Conservation (phyloP, 2,888 invertebrate genomes). For the Elegia similella region DNA sequence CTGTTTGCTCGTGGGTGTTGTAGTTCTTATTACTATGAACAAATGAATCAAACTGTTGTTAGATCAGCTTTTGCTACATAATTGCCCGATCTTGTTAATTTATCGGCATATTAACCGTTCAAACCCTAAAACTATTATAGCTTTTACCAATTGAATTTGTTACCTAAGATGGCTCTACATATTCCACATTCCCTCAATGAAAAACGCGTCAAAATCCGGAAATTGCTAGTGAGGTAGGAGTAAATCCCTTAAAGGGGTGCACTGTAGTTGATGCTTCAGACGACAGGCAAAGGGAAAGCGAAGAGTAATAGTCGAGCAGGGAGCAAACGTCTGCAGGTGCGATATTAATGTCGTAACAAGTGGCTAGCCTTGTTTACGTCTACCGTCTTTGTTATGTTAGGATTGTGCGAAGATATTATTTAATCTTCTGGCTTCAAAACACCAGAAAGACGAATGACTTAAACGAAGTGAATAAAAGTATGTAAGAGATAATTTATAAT, state of each 20-base stretch:
- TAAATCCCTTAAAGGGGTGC: neutral
- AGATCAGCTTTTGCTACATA: too few relatives aligned
- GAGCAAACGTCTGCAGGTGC: conserved; percentile 3
- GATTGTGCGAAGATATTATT: neutral
- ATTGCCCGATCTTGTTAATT: too few relatives aligned
- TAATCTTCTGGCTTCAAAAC: neutral
- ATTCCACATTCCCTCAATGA: neutral
- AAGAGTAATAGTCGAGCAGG: conserved; percentile 3
- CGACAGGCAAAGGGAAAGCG: conserved; percentile 9
- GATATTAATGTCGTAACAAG: conserved; percentile 3
- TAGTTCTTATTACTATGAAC: too few relatives aligned
- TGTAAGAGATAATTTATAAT: too few relatives aligned
- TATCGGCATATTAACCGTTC: too few relatives aligned
- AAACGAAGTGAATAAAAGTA: too few relatives aligned
- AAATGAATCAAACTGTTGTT: too few relatives aligned
- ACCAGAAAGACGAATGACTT: too few relatives aligned
- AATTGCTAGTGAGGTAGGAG: neutral
- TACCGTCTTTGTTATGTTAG: neutral
- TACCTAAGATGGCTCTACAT: too few relatives aligned
- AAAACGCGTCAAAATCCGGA: neutral
- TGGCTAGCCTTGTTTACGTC: neutral
- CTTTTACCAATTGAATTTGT: too few relatives aligned
- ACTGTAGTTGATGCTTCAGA: conserved; percentile 11
- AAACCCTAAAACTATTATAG: too few relatives aligned
- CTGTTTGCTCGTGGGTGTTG: too few relatives aligned